Conservation (phyloP, 2,888 invertebrate genomes). For the Thecophora atra region DNA sequence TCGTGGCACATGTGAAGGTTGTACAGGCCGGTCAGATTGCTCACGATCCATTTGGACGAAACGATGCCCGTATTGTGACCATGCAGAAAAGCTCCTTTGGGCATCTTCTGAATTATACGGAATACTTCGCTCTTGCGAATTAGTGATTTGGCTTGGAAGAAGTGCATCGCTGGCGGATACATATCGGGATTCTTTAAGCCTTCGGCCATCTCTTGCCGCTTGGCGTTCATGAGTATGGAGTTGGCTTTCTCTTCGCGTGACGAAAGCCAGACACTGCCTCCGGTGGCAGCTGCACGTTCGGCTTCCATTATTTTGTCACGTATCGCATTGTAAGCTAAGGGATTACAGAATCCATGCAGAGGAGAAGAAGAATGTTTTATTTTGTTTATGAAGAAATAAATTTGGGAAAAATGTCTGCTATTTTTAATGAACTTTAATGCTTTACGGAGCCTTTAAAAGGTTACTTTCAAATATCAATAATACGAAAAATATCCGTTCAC, state of each 20-base stretch:
- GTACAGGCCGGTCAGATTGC: conserved; percentile 68
- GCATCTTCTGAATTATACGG: conserved; percentile 70
- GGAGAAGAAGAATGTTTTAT: too few species aligned
- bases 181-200: conserved; percentile 61
- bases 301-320: conserved; percentile 63
- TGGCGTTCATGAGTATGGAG: conserved; percentile 64
- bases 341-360: background rate
- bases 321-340: conserved; percentile 60
- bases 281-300: conserved; percentile 57
- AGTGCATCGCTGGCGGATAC: conserved; percentile 70
- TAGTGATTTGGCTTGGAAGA: conserved; percentile 67
- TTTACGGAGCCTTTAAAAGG: too few species aligned
- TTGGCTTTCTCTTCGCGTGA: conserved; percentile 63
- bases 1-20: conserved; percentile 62
- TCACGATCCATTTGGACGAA: conserved; percentile 68
- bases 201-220: conserved; percentile 61
- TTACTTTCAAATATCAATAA: too few species aligned
- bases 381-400: too few species aligned
- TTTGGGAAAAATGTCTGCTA: too few species aligned
- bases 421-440: too few species aligned
- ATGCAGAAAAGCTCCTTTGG: conserved; percentile 72
- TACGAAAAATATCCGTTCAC: too few species aligned
- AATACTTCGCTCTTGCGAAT: conserved; percentile 71
- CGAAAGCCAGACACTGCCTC: conserved; percentile 60
- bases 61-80: conserved; percentile 69